Conservation (phyloP, 2,113 vertebrate species). For the Dromaius novaehollandiae region DNA sequence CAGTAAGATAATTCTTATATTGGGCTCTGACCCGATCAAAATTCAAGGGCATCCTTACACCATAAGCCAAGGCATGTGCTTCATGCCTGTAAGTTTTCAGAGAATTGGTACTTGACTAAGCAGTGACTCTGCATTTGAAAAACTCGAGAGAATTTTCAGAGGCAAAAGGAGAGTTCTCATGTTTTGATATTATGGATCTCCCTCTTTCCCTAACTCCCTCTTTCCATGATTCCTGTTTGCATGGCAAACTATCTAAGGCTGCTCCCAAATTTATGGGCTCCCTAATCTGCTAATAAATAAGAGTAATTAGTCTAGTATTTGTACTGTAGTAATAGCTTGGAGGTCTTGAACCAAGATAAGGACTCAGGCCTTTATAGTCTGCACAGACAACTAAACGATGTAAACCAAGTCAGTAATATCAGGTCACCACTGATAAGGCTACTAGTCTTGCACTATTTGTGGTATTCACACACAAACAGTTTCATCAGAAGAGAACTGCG, state of each 20-base stretch:
- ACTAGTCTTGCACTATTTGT: background rate
- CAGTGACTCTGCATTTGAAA: background rate
- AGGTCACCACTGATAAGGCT: background rate
- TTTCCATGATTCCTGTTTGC: background rate
- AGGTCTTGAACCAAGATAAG: background rate
- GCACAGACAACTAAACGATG: background rate
- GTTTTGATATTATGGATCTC: background rate
- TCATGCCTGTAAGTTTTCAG: background rate
- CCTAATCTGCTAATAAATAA: background rate
- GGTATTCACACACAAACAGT: background rate
- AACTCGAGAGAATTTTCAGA: background rate
- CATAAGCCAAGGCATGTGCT: background rate
- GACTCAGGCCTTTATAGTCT: background rate
- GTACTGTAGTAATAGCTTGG: background rate
- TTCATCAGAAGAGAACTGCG: background rate
- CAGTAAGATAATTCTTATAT: slow-evolving; percentile 74
- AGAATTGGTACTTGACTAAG: background rate
- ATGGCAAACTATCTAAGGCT: background rate
- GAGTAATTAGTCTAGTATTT: background rate
- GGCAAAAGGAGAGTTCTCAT: background rate
- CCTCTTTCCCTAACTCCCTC: background rate
- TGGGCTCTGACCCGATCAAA: background rate
- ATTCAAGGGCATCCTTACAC: background rate
- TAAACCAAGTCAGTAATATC: background rate
- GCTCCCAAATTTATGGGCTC: background rate